phyloP scores from a whole-genome alignment of 2,888 invertebrate species.

The Temnothorax ravouxi region DNA sequence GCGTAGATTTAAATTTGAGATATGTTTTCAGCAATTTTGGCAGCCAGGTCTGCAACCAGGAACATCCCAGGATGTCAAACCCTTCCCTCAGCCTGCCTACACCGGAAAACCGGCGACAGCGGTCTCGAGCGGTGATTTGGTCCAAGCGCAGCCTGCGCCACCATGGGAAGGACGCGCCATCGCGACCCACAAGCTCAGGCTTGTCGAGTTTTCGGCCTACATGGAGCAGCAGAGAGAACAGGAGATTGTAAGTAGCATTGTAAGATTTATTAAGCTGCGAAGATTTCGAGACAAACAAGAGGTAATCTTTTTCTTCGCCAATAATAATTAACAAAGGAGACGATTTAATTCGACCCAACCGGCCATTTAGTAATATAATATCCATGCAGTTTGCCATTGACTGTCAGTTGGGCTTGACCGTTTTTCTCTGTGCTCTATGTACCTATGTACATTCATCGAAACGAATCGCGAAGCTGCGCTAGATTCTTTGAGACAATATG shows the following conservation, averaged over 20 bases:
- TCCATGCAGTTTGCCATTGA: too few species aligned
- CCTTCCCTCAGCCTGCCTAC: constrained; percentile 95
- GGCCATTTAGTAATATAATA: too few species aligned
- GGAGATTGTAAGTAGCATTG: constrained; percentile 92
- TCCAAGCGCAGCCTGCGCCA: constrained; percentile 92
- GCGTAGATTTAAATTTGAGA: not conserved
- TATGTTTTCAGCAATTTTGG: constrained; percentile 94
- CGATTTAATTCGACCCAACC: too few species aligned
- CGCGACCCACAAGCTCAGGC: constrained; percentile 97
- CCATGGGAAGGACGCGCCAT: constrained; percentile 98
- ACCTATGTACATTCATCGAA: too few species aligned
- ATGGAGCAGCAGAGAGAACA: constrained; percentile 98
- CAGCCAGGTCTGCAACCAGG: constrained; percentile 97
- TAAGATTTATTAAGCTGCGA: not conserved
- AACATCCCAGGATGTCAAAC: constrained; percentile 98
- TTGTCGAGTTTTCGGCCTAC: constrained; percentile 99
- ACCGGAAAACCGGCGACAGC: constrained; percentile 93
- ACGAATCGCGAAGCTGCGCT: too few species aligned
- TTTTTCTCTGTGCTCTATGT: too few species aligned
- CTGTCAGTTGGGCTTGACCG: too few species aligned
- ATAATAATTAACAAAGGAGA: too few species aligned
- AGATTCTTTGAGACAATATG: too few species aligned
- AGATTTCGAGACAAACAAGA: not conserved
- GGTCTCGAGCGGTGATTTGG: constrained; percentile 90
- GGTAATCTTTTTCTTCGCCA: too few species aligned